Evolutionary conservation across 2,797 vertebrate genomes (phyloP), one percentile per base, ranked within the genome.

Genomic region (Hippocampus kuda): DNA sequence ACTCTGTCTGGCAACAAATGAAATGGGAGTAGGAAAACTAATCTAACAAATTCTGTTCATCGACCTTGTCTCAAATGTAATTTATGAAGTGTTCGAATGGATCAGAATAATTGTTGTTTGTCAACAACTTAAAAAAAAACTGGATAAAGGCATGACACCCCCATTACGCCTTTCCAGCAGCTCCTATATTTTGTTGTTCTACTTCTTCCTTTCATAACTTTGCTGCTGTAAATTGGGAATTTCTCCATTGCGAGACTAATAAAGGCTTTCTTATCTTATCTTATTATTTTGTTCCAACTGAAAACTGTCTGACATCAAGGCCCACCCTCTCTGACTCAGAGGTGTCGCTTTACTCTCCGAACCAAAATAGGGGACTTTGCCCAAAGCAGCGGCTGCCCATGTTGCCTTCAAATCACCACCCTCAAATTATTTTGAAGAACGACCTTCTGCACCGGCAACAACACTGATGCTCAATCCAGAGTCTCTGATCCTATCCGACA

Each of bases 401-500:
- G 79, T 77, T 73, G 77, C 84, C 69, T 77, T 72, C 66, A 80
- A 61, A 73, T 76, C 79, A 76, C 65, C 77, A 71, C 26, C 64
- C 18, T 62, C 49, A 69, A 59, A 68, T 64, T 81, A 78, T 76
- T 75, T 79, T 75, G n/a, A n/a, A n/a, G n/a, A 74, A 81, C 77
- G 77, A 81, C 75, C 73, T 76, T 81, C 72, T 66, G 60, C 60
- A 67, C 61, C 61, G 51, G 16, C 49, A 63, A 44, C 75, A 70
- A 74, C 77, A 82, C 72, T 34, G 44, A 67, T 49, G 76, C 74
- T 74, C 73, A 81, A 81, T 84, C 77, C 72, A 74, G 70, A 83
- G 79, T 76, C 83, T 82, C 77, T 79, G 81, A 85, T 85, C 75
- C 74, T 81, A 73, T 78, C 76, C 81, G 79, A 88, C 81, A 81